Percentiles rank a stretch among this genome's conserved stretches.
phyloP scores from a whole-genome alignment of 1,140 invertebrate species.

The Holcopasites calliopsidis region DNA sequence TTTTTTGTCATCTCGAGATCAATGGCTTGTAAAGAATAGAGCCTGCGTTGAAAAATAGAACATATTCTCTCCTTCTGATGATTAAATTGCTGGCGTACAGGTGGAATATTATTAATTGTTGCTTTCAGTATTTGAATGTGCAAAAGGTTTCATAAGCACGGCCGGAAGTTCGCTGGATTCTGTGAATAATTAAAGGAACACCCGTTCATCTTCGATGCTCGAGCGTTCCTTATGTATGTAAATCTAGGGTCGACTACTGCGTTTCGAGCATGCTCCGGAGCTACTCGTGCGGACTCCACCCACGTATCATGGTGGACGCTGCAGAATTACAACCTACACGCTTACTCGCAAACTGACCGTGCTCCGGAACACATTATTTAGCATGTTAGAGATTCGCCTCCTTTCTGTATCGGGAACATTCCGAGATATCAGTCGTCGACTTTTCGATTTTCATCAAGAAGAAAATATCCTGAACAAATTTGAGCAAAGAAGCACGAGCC shows the following conservation, averaged over 20 bases:
- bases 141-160: neutral
- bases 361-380: conserved; percentile 35
- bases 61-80: too few relatives aligned
- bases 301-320: conserved; percentile 29
- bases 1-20: conserved; percentile 4
- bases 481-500: conserved; percentile 15
- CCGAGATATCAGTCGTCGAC: too few relatives aligned
- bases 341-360: conserved; percentile 32
- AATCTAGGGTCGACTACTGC: conserved; percentile 36
- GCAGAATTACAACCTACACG: conserved; percentile 41
- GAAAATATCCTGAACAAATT: neutral
- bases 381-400: conserved; percentile 18
- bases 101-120: neutral
- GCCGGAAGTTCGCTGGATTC: neutral
- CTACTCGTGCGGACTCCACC: conserved; percentile 38
- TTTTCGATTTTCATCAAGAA: too few relatives aligned
- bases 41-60: too few relatives aligned
- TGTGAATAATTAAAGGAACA: conserved; percentile 45
- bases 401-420: too few relatives aligned
- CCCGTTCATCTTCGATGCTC: conserved; percentile 26
- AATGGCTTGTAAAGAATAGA: too few relatives aligned
- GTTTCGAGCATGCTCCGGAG: conserved; percentile 32
- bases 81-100: neutral
- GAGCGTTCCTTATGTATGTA: conserved; percentile 36
- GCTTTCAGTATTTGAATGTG: too few relatives aligned